Percentiles rank a stretch among this genome's conserved stretches.
Conservation (phyloP, 2,113 vertebrate species). For the Todiramphus chloris region DNA sequence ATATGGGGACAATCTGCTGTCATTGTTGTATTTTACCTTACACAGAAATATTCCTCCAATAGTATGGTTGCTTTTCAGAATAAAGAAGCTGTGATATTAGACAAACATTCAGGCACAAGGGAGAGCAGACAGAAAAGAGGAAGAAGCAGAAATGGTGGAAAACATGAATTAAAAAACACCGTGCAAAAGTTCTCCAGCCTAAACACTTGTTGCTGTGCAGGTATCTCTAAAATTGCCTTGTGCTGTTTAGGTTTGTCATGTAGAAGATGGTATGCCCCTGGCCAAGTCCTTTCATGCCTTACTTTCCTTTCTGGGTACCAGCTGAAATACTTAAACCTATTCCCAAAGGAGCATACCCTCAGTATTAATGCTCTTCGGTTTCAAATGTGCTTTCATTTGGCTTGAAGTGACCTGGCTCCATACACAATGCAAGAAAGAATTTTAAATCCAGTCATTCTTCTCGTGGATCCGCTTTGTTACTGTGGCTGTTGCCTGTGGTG, state of each 20-base stretch:
- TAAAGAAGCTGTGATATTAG: not conserved
- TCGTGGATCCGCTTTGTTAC: not conserved
- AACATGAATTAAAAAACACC: fast-evolving
- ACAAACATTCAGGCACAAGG: not conserved
- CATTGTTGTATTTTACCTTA: not conserved
- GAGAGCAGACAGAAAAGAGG: not conserved
- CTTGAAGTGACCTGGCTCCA: not conserved
- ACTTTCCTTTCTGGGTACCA: not conserved
- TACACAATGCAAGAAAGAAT: not conserved
- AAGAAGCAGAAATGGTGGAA: not conserved
- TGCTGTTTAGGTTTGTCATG: not conserved
- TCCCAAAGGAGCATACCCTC: not conserved
- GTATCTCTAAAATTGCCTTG: not conserved
- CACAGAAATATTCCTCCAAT: not conserved
- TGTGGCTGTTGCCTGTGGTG: not conserved
- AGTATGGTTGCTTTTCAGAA: not conserved
- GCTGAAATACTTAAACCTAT: not conserved
- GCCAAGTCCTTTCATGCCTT: not conserved
- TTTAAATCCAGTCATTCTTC: not conserved
- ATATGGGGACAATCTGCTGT: not conserved
- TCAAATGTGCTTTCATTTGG: not conserved
- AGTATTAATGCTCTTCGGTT: not conserved
- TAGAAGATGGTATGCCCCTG: not conserved
- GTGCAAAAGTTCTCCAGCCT: not conserved
- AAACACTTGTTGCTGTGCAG: not conserved